Base-by-base conservation (phyloP, 2,797 vertebrate genomes). In the Anomalospiza imberbis region DNA sequence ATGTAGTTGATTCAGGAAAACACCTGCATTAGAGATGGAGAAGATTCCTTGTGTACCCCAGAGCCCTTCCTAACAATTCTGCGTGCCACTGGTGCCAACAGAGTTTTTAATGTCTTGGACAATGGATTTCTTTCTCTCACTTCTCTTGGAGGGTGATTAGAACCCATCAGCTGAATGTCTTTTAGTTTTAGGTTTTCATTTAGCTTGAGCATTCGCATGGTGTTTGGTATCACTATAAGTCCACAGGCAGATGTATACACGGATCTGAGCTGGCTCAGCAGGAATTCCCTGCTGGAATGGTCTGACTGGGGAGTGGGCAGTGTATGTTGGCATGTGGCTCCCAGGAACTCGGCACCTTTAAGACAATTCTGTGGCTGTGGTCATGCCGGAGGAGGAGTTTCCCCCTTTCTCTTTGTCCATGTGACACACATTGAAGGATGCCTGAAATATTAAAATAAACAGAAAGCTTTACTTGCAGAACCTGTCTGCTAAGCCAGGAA, bases 391-490 rank as follows among this genome's bases (percentile, higher is more conserved):
- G 93, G 94, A 96, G 96, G 94, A 95, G 93, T 72, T 87, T 87
- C 42, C 50, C 50, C 58, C 50, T 94, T 93, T 80, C 85, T 70
- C 81, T 94, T 91, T 79, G 83, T 90, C 83, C 88, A 77, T 93
- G 81, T 94, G 95, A 91, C 95, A 94, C 85, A 88, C 62, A 94
- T 13, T 92, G 89, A 95, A 97, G 95, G 89, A 96, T 95, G 82
- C 66, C 94, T 95, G 88, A 95, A 94, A 94, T 96, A 97, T 95
- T 96, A 96, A 97, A 96, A 96, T 92, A 94, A 97, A 97, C 95
- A 96, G 79, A 97, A 96, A 86, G 85, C 88, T 91, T 94, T 95
- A 97, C 96, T 96, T 96, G 97, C 94, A 97, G 96, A 97, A 97
- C 95, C 95, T 96, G 94, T 95, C 95, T 94, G 96, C 96, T 95